These are phyloP conservation scores for Myotis davidii DNA, from an alignment of 2,113 vertebrate genomes.

Conservation along the genomic window DNA sequence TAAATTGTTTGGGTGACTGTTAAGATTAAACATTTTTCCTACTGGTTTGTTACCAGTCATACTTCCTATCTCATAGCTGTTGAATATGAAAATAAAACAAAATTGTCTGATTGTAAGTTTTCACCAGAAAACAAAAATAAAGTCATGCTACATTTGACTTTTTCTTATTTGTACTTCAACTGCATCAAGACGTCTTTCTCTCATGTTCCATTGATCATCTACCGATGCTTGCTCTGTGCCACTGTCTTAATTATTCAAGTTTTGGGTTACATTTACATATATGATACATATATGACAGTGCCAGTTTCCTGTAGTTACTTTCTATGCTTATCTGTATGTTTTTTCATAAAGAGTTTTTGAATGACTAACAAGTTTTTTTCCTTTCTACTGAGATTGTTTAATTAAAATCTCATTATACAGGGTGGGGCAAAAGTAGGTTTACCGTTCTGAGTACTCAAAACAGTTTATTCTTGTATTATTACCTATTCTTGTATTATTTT, in stretches of 20 bases:
- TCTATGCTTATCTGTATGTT: neutral
- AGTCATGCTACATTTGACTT: neutral
- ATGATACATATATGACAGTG: neutral
- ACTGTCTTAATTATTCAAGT: neutral
- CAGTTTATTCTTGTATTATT: neutral
- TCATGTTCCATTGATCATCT: neutral
- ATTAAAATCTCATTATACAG: neutral
- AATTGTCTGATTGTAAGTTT: neutral
- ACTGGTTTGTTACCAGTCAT: neutral
- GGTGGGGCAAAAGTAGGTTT: neutral
- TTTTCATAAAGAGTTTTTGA: neutral
- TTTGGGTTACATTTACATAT: neutral
- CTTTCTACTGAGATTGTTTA: neutral
- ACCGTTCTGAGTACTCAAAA: neutral
- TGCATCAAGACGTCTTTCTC: neutral
- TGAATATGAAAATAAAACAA: conserved; percentile 18
- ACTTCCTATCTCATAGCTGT: neutral
- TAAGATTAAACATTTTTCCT: neutral
- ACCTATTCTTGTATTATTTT: neutral
- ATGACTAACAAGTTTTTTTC: neutral
- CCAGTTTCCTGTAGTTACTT: neutral
- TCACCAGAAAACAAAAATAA: conserved; percentile 31
- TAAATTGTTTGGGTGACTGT: neutral
- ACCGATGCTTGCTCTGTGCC: neutral
- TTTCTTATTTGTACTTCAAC: neutral